A percentile compares a stretch with the other conserved stretches of the same genome.
Conservation (phyloP, 2,888 invertebrate genomes). For the Antheraea assamensis region DNA sequence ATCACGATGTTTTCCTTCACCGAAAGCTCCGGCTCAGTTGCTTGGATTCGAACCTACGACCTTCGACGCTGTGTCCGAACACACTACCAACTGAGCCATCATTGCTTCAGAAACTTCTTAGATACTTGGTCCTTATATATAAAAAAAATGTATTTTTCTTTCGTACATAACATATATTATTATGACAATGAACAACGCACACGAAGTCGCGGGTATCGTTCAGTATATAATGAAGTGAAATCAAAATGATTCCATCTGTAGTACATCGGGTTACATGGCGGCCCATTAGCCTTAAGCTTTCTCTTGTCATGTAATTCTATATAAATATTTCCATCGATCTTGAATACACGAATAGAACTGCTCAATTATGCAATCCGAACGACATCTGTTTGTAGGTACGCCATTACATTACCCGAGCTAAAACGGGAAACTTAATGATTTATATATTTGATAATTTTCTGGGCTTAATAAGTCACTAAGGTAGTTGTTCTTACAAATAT, state of each 20-base stretch:
- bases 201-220: too few species aligned
- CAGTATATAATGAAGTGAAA: background rate
- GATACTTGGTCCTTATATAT: too few species aligned
- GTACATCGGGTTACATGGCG: background rate
- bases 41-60: too few species aligned
- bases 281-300: constrained; percentile 12
- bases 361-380: constrained; percentile 21
- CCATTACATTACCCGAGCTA: constrained; percentile 6
- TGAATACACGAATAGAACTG: constrained; percentile 17
- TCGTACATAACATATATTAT: too few species aligned
- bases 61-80: too few species aligned
- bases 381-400: constrained; percentile 14
- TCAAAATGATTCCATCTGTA: background rate
- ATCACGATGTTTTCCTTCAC: too few species aligned
- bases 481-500: too few species aligned
- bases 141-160: too few species aligned
- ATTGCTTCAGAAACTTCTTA: too few species aligned
- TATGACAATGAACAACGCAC: too few species aligned
- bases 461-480: background rate
- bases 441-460: background rate
- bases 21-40: too few species aligned
- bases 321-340: constrained; percentile 1
- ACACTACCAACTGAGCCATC: too few species aligned
- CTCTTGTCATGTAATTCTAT: constrained; percentile 8
- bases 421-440: background rate